Evolutionary conservation across 2,888 invertebrate species (phyloP).

Genomic region (Drosophila monieri): DNA sequence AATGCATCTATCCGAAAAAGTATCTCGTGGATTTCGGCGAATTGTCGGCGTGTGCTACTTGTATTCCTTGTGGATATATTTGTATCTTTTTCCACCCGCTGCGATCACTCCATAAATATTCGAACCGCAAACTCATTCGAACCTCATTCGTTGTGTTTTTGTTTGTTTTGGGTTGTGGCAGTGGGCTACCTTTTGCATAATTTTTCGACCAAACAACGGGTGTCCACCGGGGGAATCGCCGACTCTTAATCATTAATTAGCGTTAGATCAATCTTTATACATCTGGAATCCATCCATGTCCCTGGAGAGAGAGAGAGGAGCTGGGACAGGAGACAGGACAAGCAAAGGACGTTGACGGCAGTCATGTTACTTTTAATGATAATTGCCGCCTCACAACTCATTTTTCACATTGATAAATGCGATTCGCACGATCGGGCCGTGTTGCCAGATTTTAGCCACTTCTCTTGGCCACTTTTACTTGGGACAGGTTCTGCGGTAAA

Average conservation of each 20-base stretch:
- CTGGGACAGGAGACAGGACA: background rate
- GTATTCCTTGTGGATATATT: slow-evolving; percentile 5
- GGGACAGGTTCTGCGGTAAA: slow-evolving; percentile 14
- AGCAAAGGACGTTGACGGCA: slow-evolving; percentile 35
- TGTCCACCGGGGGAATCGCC: slow-evolving; percentile 7
- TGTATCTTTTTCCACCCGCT: slow-evolving; percentile 50
- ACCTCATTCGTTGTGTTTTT: slow-evolving; percentile 18
- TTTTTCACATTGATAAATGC: slow-evolving; percentile 78
- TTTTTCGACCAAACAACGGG: slow-evolving; percentile 51
- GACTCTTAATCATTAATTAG: slow-evolving; percentile 69
- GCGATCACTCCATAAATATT: slow-evolving; percentile 38
- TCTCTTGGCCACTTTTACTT: background rate
- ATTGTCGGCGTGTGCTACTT: slow-evolving; percentile 68
- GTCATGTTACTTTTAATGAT: slow-evolving; percentile 80
- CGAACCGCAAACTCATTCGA: slow-evolving; percentile 71
- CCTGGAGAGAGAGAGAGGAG: slow-evolving; percentile 15
- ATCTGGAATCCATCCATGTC: background rate
- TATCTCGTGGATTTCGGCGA: slow-evolving; percentile 56
- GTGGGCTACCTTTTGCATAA: slow-evolving; percentile 60
- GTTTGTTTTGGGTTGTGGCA: slow-evolving; percentile 13
- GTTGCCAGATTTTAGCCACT: slow-evolving; percentile 13
- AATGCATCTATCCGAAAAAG: slow-evolving; percentile 3
- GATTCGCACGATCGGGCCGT: slow-evolving; percentile 22
- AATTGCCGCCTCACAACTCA: slow-evolving; percentile 79
- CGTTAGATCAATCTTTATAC: slow-evolving; percentile 52